Conservation (phyloP, 2,888 invertebrate genomes). For the Cabera pusaria region DNA sequence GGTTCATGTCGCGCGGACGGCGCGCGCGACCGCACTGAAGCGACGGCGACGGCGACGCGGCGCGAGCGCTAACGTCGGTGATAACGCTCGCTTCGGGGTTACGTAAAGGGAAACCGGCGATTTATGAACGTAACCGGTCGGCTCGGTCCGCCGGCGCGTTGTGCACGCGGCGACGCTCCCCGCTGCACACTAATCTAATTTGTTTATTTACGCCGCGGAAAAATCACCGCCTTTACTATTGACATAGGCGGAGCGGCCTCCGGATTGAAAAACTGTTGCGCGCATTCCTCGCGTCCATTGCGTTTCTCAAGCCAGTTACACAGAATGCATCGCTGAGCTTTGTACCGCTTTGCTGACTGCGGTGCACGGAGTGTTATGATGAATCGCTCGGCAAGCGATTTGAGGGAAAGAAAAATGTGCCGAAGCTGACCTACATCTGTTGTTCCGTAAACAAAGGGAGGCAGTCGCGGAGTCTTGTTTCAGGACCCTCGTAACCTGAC, state of each 20-base stretch:
- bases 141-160: constrained; percentile 11
- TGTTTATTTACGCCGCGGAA: constrained; percentile 9
- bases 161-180: constrained; percentile 12
- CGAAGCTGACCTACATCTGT: constrained; percentile 15
- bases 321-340: constrained; percentile 21
- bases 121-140: constrained; percentile 4
- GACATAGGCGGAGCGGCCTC: constrained; percentile 2
- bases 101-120: constrained; percentile 14
- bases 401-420: too few species aligned
- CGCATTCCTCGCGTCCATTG: constrained; percentile 12
- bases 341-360: constrained; percentile 29
- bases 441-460: too few species aligned
- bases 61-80: constrained; percentile 21
- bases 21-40: constrained; percentile 45
- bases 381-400: too few species aligned
- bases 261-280: constrained; percentile 3
- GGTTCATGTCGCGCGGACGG: constrained; percentile 53
- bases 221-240: constrained; percentile 7
- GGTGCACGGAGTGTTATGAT: too few species aligned
- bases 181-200: constrained; percentile 29
- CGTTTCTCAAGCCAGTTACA: constrained; percentile 18
- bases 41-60: constrained; percentile 14
- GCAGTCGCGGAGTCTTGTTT: too few species aligned
- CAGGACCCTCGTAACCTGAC: too few species aligned
- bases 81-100: constrained; percentile 15